Evolutionary conservation across 2,888 invertebrate genomes (phyloP).

Genomic region (Saturnia pavonia): DNA sequence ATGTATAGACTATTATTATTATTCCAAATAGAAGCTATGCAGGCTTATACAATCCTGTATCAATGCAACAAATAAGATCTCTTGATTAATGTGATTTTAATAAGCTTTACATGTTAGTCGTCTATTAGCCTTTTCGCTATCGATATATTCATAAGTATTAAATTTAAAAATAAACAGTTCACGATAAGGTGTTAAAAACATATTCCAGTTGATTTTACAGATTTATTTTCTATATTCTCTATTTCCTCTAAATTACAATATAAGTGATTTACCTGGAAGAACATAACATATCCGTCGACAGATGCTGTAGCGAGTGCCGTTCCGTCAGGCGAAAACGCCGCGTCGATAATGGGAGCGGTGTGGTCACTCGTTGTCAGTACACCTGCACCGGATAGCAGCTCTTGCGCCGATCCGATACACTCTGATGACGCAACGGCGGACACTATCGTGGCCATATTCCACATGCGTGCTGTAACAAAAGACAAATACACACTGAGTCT

Average conservation of each 20-base stretch:
- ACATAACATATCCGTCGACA: conserved; percentile 93
- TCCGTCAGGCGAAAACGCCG: conserved; percentile 96
- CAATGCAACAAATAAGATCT: too few species aligned
- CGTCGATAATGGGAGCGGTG: conserved; percentile 85
- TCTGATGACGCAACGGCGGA: conserved; percentile 25
- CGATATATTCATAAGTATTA: neutral
- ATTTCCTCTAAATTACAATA: neutral
- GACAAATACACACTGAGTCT: neutral
- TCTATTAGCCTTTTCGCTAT: too few species aligned
- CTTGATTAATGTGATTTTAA: too few species aligned
- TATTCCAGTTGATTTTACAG: neutral
- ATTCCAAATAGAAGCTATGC: too few species aligned
- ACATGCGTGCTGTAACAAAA: conserved; percentile 55
- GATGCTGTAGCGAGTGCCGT: conserved; percentile 96
- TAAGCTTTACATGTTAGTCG: too few species aligned
- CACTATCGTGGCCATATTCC: conserved; percentile 53
- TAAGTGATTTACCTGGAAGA: conserved; percentile 86
- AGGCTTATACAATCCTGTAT: too few species aligned
- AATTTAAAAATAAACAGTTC: neutral
- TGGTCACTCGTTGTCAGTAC: conserved; percentile 53
- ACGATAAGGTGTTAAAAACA: neutral
- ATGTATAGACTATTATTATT: too few species aligned
- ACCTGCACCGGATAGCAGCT: conserved; percentile 34
- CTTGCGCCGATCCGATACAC: conserved; percentile 31
- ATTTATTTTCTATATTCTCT: neutral